These are phyloP conservation scores for Dinoponera quadriceps DNA, from an alignment of 1,140 invertebrate species.

Conservation along the genomic window DNA sequence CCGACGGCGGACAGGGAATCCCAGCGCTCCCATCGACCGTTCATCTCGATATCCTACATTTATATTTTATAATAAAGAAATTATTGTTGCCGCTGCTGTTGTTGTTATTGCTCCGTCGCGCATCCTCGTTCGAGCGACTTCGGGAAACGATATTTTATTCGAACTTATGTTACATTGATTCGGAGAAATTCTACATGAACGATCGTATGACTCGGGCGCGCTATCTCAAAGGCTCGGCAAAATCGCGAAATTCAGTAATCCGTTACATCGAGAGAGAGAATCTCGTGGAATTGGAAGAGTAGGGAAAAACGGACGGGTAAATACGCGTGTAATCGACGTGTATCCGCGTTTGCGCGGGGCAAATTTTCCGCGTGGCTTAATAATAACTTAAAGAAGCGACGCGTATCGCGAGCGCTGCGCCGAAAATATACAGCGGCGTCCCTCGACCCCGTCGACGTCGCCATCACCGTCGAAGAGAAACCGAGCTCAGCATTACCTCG, in stretches of 20 bases:
- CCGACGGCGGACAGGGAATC: conserved; percentile 15
- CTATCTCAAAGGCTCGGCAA: background rate
- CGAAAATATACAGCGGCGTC: conserved; percentile 37
- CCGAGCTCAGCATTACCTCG: conserved; percentile 64
- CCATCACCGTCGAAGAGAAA: conserved; percentile 61
- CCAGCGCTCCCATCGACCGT: background rate
- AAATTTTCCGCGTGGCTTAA: conserved; percentile 37
- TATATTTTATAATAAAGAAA: conserved; percentile 42
- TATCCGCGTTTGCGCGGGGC: background rate
- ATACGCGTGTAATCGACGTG: background rate
- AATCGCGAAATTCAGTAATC: background rate
- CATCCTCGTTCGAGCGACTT: background rate
- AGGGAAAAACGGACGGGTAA: background rate
- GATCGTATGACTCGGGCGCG: background rate
- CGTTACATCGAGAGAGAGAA: background rate
- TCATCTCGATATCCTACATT: background rate
- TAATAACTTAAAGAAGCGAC: conserved; percentile 37
- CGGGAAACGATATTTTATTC: background rate
- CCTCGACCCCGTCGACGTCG: conserved; percentile 25
- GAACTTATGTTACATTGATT: background rate
- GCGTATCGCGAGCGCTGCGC: background rate
- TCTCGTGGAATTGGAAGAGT: background rate
- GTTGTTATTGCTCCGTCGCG: background rate
- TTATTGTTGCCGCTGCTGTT: background rate
- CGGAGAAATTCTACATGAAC: background rate